Evolutionary conservation across 2,797 vertebrate species (phyloP).

Genomic region (Halcyon leucocephala): DNA sequence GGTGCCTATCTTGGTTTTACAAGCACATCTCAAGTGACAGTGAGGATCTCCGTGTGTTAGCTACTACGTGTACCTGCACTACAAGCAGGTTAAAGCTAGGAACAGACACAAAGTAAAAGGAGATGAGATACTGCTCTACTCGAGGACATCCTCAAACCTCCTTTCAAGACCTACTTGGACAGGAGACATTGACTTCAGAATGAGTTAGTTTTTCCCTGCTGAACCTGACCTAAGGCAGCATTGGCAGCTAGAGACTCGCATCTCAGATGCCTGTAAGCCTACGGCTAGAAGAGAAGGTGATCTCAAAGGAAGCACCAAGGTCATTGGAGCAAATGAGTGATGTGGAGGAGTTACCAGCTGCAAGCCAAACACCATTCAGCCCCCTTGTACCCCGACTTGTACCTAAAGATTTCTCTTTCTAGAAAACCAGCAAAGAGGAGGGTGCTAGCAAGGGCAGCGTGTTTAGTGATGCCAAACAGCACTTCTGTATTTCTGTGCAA

Average conservation of each 20-base stretch:
- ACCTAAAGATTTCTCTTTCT: too few species aligned
- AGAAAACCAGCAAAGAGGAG: too few species aligned
- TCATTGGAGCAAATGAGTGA: neutral
- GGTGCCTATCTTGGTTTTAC: rapidly evolving
- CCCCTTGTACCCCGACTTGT: too few species aligned
- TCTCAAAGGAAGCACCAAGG: neutral
- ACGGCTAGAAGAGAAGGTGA: neutral
- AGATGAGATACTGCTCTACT: neutral
- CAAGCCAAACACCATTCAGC: too few species aligned
- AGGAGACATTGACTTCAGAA: neutral
- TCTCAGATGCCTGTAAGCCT: neutral
- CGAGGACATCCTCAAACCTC: neutral
- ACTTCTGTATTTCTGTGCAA: neutral
- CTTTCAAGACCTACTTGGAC: neutral
- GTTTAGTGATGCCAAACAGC: neutral
- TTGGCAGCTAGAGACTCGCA: neutral
- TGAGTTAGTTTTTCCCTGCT: neutral
- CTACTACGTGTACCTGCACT: rapidly evolving
- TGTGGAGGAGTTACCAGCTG: neutral
- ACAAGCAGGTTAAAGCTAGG: neutral
- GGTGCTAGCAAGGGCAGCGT: too few species aligned
- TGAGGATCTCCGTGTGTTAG: rapidly evolving
- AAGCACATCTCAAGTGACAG: neutral
- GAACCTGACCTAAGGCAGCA: neutral
- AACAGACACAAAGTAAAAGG: neutral